Percentiles rank a stretch among this genome's conserved stretches.
Conservation (phyloP, 2,888 invertebrate genomes). For the Hanleya hanleyi region DNA sequence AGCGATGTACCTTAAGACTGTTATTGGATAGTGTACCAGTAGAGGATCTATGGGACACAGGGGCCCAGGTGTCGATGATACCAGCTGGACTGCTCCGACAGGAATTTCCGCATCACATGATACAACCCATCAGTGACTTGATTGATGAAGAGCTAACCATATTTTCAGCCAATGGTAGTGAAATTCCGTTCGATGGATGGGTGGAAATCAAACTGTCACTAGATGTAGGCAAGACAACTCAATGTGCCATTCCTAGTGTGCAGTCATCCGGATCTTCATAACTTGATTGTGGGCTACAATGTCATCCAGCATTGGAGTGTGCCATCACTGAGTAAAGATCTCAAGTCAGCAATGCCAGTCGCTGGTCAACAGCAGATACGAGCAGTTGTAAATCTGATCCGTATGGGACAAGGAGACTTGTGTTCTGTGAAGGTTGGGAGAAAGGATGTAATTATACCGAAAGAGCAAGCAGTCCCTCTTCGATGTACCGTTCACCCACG, state of each 20-base stretch:
- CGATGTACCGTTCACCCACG: not conserved
- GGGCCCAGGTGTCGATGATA: not conserved
- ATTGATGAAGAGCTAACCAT: not conserved
- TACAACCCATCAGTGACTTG: not conserved
- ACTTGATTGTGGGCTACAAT: not conserved
- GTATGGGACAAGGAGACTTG: not conserved
- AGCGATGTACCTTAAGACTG: not conserved
- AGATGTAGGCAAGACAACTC: not conserved
- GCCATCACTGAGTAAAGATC: not conserved
- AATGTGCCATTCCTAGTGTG: not conserved
- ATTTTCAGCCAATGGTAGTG: not conserved
- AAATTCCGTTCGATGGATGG: slow-evolving; percentile 1
- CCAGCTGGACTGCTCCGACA: not conserved
- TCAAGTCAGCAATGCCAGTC: not conserved
- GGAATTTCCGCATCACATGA: not conserved
- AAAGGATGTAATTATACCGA: not conserved
- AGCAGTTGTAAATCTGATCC: not conserved
- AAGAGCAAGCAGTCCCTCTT: not conserved
- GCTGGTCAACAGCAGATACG: not conserved
- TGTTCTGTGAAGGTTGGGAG: not conserved
- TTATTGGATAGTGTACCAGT: not conserved
- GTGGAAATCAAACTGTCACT: not conserved
- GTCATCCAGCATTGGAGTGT: not conserved
- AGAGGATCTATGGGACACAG: slow-evolving; percentile 1
- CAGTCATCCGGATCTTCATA: not conserved